Conservation (phyloP, 2,113 vertebrate genomes). For the Etheostoma spectabile region DNA sequence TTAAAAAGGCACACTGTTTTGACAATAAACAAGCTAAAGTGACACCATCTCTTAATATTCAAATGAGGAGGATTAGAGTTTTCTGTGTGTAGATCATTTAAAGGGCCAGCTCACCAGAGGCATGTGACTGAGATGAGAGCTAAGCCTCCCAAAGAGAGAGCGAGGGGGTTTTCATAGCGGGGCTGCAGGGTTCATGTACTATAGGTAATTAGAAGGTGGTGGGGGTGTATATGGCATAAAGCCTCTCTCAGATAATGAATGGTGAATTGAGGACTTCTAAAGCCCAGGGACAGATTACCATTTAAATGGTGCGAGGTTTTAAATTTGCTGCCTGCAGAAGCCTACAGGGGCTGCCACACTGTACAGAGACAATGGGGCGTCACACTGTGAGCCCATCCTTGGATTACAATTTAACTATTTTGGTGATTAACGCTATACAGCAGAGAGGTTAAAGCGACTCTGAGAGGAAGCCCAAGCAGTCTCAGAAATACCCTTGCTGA, state of each 20-base stretch:
- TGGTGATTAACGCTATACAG: slow-evolving; percentile 55
- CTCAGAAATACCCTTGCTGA: not conserved
- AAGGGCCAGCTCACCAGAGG: slow-evolving; percentile 52
- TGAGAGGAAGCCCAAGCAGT: not conserved
- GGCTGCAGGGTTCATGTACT: slow-evolving; percentile 61
- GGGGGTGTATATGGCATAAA: slow-evolving; percentile 60
- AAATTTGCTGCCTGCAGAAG: slow-evolving; percentile 54
- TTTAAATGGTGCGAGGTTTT: slow-evolving; percentile 80
- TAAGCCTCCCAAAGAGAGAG: slow-evolving; percentile 52
- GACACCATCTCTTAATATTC: slow-evolving; percentile 77
- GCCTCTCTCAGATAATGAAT: slow-evolving; percentile 71
- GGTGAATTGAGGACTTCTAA: slow-evolving; percentile 69
- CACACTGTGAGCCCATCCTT: slow-evolving; percentile 43
- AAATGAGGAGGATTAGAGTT: slow-evolving; percentile 69
- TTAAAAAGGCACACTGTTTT: slow-evolving; percentile 40
- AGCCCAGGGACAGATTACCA: slow-evolving; percentile 76
- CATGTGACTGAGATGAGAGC: slow-evolving; percentile 54
- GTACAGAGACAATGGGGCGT: slow-evolving; percentile 73
- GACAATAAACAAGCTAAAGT: slow-evolving; percentile 53
- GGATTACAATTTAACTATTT: slow-evolving; percentile 67
- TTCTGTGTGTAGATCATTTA: slow-evolving; percentile 41
- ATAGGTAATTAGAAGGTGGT: slow-evolving; percentile 74
- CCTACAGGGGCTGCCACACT: slow-evolving; percentile 66
- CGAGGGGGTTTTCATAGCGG: slow-evolving; percentile 29
- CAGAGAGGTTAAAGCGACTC: slow-evolving; percentile 43